Evolutionary conservation across 1,140 invertebrate species (phyloP), one percentile per base, ranked within the genome.

Genomic region (Euura saliciscinereae): DNA sequence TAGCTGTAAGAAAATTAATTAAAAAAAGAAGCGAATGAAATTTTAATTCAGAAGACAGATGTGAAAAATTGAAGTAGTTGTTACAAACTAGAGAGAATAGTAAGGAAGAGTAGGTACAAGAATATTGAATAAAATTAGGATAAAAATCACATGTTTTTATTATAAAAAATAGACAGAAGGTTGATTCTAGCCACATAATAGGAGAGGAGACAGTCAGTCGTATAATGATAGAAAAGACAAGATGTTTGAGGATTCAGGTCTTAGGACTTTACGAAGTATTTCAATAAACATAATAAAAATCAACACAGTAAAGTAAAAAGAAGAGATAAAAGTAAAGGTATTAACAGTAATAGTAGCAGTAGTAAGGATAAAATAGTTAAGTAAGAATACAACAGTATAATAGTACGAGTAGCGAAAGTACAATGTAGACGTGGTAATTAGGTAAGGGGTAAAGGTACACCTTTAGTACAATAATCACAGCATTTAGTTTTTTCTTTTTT

Each of bases 381-480:
- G 66, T 8, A 42, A 67, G 66, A 67, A 42, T 28, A 67, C 42
- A 67, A 44, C 8, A 42, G 13, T 28, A 67, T 67, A 67, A 67
- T 11, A 67, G 66, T 42, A 67, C 66, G 8, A 44, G 43, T 67
- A 67, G 43, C 3, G 10, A 28, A 13, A 42, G 66, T 67, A 67
- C 8, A 42, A 67, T 42, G 13, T 11, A 67, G 66, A 67, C 43
- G 43, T 67, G 42, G 28, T 28, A 28, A 28, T 28, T 28, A 28
- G 28, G 28, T 28, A 28, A 28, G 28, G 28, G 59, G 66, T 67
- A 67, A 59, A n/a, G 51, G 51, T 6, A n/a, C 5, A 59, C 51
- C 8, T 59, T 59, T 67, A 67, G 6, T 44, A 67, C 43, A 42
- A 44, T 67, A 67, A 67, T 67, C 66, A 67, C 66, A 67, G 66